These are phyloP conservation scores for Fregata magnificens DNA, from an alignment of 2,113 vertebrate species.

Conservation along the genomic window DNA sequence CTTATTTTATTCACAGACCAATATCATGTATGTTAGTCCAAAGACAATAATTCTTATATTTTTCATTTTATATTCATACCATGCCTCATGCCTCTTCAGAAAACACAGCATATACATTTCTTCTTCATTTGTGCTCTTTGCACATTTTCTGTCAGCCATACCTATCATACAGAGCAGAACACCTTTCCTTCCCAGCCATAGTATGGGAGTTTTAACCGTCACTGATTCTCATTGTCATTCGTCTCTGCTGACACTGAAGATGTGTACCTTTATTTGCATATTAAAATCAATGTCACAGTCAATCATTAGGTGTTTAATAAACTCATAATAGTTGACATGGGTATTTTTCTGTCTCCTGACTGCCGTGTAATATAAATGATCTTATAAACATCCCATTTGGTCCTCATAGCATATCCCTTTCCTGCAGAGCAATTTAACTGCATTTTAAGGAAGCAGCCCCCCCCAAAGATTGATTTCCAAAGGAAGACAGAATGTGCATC, in stretches of 20 bases:
- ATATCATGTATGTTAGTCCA: not conserved
- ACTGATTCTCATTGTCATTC: not conserved
- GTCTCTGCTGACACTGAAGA: not conserved
- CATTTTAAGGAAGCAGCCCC: not conserved
- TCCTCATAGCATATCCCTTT: not conserved
- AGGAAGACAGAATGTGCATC: not conserved
- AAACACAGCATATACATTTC: not conserved
- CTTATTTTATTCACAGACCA: not conserved
- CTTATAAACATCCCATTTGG: not conserved
- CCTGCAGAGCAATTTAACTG: constrained; percentile 14
- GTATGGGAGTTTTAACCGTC: not conserved
- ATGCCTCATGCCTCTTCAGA: not conserved
- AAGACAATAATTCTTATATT: not conserved
- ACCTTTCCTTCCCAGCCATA: not conserved
- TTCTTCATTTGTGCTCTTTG: not conserved
- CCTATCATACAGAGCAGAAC: not conserved
- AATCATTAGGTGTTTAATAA: constrained; percentile 33
- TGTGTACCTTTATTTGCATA: not conserved
- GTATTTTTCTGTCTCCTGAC: constrained; percentile 14
- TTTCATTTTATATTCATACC: not conserved
- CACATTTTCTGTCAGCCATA: not conserved
- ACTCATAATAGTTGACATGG: not conserved
- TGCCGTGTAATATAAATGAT: not conserved
- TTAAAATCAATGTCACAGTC: constrained; percentile 2
- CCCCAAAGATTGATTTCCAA: not conserved